Percentiles rank a stretch among this genome's conserved stretches.
phyloP scores from a whole-genome alignment of 92 coral and sea anemone genomes.

The Phenganax marumi region DNA sequence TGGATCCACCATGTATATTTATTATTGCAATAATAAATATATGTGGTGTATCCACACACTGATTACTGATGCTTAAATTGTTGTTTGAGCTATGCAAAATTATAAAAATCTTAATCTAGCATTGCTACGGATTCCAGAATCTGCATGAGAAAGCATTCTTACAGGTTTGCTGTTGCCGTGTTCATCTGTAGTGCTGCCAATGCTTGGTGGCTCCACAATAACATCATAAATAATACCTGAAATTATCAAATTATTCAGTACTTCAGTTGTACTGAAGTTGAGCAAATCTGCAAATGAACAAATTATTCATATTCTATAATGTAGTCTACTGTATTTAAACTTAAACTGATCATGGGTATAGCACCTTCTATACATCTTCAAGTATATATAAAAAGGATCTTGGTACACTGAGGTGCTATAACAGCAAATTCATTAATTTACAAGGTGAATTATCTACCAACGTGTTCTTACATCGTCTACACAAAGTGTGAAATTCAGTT shows the following conservation, averaged over 20 bases:
- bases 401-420: too few species aligned
- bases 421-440: too few species aligned
- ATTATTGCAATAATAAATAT: too few species aligned
- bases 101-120: too few species aligned
- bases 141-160: slow-evolving; percentile 38
- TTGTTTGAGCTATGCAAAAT: background rate
- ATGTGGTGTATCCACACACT: too few species aligned
- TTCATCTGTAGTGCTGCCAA: slow-evolving; percentile 99
- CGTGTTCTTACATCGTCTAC: too few species aligned
- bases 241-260: background rate
- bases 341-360: background rate
- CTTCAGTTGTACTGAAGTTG: background rate
- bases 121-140: background rate
- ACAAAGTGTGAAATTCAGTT: too few species aligned
- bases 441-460: too few species aligned
- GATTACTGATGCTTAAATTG: too few species aligned
- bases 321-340: background rate
- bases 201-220: slow-evolving; percentile 99
- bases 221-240: slow-evolving; percentile 98
- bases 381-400: too few species aligned
- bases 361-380: background rate
- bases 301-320: background rate
- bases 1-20: too few species aligned
- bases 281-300: background rate
- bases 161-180: slow-evolving; percentile 99